A percentile compares a stretch with the other conserved stretches of the same genome.
phyloP scores from a whole-genome alignment of 2,113 vertebrate species.

The Lasiurus cinereus region DNA sequence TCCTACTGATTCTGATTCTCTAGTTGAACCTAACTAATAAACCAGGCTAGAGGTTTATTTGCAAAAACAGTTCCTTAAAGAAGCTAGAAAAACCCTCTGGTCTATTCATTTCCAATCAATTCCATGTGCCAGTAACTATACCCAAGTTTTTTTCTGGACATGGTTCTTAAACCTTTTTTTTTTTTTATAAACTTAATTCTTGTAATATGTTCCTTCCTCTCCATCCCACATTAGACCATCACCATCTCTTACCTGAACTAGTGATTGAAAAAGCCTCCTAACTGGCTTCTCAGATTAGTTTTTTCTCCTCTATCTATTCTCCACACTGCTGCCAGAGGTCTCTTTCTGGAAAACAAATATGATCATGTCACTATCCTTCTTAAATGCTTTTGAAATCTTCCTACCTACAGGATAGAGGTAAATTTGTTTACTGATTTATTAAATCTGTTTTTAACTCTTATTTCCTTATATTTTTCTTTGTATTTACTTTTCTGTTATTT shows the following conservation, averaged over 20 bases:
- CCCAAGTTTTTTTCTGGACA: constrained; percentile 61
- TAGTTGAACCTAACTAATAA: constrained; percentile 39
- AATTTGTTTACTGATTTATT: constrained; percentile 64
- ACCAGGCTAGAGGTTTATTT: constrained; percentile 49
- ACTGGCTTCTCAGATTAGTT: constrained; percentile 84
- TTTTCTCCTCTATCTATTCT: constrained; percentile 86
- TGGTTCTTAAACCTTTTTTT: constrained; percentile 60
- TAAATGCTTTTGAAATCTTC: constrained; percentile 62
- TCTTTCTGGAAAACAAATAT: constrained; percentile 85
- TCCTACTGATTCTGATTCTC: constrained; percentile 8
- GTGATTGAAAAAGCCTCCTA: constrained; percentile 84
- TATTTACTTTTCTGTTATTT: constrained; percentile 56
- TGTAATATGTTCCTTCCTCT: constrained; percentile 75
- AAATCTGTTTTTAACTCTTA: constrained; percentile 46
- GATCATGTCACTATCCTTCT: constrained; percentile 81
- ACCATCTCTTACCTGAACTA: constrained; percentile 85
- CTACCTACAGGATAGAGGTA: constrained; percentile 59
- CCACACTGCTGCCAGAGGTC: constrained; percentile 83
- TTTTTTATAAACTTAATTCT: constrained; percentile 56
- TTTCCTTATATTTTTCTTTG: constrained; percentile 59
- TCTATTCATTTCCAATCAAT: constrained; percentile 63
- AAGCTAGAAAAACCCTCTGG: constrained; percentile 46
- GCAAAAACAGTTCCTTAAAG: constrained; percentile 52
- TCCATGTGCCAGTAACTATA: constrained; percentile 69
- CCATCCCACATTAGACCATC: constrained; percentile 79